Conservation (phyloP, 2,113 vertebrate genomes). For the Oenanthe oenanthe region DNA sequence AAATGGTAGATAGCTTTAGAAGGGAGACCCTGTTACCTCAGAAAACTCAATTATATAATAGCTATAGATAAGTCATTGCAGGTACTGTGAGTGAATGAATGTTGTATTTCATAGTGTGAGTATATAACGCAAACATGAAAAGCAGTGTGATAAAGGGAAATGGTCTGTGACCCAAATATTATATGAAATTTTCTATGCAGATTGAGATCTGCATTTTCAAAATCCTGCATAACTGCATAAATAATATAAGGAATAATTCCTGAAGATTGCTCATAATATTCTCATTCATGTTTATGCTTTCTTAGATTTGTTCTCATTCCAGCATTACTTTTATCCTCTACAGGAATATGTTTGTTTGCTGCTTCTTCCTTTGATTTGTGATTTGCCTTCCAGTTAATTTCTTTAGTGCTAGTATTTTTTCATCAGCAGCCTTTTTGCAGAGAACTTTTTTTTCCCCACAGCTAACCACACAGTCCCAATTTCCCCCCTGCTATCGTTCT, state of each 20-base stretch:
- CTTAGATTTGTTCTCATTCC: not conserved
- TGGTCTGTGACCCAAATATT: not conserved
- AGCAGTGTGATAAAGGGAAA: not conserved
- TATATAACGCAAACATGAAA: not conserved
- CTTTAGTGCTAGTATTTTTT: not conserved
- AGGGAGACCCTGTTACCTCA: fast-evolving
- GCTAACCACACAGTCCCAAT: not conserved
- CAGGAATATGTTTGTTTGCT: not conserved
- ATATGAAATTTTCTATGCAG: not conserved
- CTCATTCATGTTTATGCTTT: not conserved
- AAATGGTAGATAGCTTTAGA: not conserved
- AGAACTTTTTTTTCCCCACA: fast-evolving
- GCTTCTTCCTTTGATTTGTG: not conserved
- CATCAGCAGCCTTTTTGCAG: not conserved
- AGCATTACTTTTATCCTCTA: not conserved
- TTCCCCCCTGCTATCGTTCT: not conserved
- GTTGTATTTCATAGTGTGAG: not conserved
- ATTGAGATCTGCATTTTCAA: not conserved
- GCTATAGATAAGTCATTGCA: not conserved
- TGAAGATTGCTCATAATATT: not conserved
- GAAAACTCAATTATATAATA: not conserved
- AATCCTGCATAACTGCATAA: not conserved
- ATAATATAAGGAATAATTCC: not conserved
- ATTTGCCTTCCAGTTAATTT: not conserved
- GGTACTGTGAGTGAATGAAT: not conserved